A percentile compares a stretch with the other conserved stretches of the same genome.
phyloP scores from a whole-genome alignment of 2,113 vertebrate genomes.

The Proterorhinus semilunaris region DNA sequence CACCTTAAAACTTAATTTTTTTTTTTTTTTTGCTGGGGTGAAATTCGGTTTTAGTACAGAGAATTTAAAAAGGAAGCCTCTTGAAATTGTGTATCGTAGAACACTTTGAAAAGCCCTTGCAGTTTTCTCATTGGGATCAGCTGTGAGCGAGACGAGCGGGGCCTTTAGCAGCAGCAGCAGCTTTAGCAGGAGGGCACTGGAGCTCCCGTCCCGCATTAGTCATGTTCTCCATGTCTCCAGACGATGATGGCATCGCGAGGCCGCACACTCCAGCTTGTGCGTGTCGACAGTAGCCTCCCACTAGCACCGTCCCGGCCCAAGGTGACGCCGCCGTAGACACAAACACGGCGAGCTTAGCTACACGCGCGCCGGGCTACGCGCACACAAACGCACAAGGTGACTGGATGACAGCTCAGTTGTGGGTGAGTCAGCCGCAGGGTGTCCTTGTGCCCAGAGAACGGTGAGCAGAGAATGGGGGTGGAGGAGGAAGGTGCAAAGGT shows the following conservation, averaged over 20 bases:
- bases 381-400: slow-evolving; percentile 63
- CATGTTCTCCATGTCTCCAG: slow-evolving; percentile 56
- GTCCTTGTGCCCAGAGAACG: slow-evolving; percentile 71
- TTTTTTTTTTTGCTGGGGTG: too few relatives aligned
- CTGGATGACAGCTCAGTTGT: slow-evolving; percentile 75
- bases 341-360: slow-evolving; percentile 20
- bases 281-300: slow-evolving; percentile 74
- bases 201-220: slow-evolving; percentile 49
- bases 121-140: background rate
- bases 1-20: too few relatives aligned
- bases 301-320: slow-evolving; percentile 63
- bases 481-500: slow-evolving; percentile 44
- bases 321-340: slow-evolving; percentile 47
- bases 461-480: slow-evolving; percentile 34
- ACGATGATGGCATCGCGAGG: slow-evolving; percentile 67
- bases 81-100: too few relatives aligned
- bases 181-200: slow-evolving; percentile 47
- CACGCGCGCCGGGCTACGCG: background rate
- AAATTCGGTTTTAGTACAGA: too few relatives aligned
- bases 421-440: slow-evolving; percentile 71
- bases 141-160: slow-evolving; percentile 22
- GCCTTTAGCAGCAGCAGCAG: slow-evolving; percentile 22
- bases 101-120: background rate
- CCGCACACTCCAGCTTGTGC: slow-evolving; percentile 60
- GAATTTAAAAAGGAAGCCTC: too few relatives aligned